Base-by-base conservation (phyloP, 2,113 vertebrate species). In the Gallinago undulata region DNA sequence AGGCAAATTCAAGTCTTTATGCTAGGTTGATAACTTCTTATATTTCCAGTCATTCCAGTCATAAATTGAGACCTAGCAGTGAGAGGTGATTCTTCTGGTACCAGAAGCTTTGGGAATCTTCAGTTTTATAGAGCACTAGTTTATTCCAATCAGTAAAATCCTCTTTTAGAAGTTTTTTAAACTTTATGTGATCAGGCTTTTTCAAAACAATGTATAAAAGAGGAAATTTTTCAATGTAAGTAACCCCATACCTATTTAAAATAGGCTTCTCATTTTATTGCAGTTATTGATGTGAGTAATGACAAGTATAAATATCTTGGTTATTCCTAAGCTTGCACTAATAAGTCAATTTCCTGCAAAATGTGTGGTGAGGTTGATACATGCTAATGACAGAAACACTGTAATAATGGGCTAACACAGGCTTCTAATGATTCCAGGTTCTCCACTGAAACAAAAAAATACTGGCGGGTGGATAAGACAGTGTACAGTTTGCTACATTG, bases 291-390 rank as follows among this genome's bases (percentile, higher is more conserved):
- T 67, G 48, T 6, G 18, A 82, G 59, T 25, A 75, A 84, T 14
- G 7, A 19, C 27, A 66, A 68, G 3, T 28, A 41, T 47, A 87
- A 83, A 56, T 43, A 87, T 6, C 7, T 62, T 4, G 2, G 5
- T 82, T 25, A 72, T 45, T 89, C 86, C 31, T 53, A 21, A 69
- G 55, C 14, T 43, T 64, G 16, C 19, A 43, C 7, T 63, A 60
- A 77, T 62, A 55, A 30, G 74, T 39, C 63, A 2, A 60, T 53
- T 66, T 86, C 53, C 48, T 48, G 6, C 64, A 69, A 67, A 63
- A 67, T 0, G 0, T 0, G 1, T 56, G 30, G 25, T 7, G 11
- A 83, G 11, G 10, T 33, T 12, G 1, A 4, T 27, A 59, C 13
- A 43, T 0, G 1, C 12, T 39, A 76, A 78, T 48, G 51, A 78